Evolutionary conservation across 2,113 vertebrate species (phyloP).

Genomic region (Sinosuthora webbiana): DNA sequence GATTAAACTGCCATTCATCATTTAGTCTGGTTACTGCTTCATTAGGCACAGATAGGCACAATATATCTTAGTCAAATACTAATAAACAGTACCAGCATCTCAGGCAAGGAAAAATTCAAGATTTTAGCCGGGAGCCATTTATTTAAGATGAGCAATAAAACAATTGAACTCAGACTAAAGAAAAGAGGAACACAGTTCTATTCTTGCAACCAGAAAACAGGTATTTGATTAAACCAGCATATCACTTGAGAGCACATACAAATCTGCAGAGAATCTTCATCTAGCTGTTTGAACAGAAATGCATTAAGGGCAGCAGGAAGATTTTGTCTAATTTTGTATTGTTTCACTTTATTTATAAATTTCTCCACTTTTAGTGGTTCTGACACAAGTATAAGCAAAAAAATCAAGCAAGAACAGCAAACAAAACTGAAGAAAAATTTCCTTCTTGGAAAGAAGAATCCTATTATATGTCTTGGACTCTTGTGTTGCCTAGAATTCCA

Average conservation of each 20-base stretch:
- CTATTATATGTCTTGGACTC: neutral
- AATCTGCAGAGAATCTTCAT: neutral
- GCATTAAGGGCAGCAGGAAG: neutral
- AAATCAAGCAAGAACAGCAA: neutral
- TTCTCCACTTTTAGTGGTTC: neutral
- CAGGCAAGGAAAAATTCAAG: constrained; percentile 8
- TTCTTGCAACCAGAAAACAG: neutral
- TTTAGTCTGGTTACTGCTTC: constrained; percentile 73
- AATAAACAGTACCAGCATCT: constrained; percentile 14
- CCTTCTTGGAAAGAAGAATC: neutral
- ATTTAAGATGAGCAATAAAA: neutral
- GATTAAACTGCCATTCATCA: constrained; percentile 79
- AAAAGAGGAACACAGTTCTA: neutral
- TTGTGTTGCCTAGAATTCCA: neutral
- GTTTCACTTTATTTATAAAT: neutral
- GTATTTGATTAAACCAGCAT: neutral
- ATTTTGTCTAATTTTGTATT: neutral
- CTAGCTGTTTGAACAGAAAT: neutral
- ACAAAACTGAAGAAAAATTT: neutral
- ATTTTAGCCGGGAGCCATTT: constrained; percentile 3
- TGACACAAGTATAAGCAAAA: neutral
- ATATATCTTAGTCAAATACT: constrained; percentile 75
- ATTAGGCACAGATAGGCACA: constrained; percentile 73
- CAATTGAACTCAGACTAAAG: neutral
- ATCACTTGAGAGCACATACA: neutral